Conservation (phyloP, 64 coral and sea anemone species). For the Pachyseris speciosa region DNA sequence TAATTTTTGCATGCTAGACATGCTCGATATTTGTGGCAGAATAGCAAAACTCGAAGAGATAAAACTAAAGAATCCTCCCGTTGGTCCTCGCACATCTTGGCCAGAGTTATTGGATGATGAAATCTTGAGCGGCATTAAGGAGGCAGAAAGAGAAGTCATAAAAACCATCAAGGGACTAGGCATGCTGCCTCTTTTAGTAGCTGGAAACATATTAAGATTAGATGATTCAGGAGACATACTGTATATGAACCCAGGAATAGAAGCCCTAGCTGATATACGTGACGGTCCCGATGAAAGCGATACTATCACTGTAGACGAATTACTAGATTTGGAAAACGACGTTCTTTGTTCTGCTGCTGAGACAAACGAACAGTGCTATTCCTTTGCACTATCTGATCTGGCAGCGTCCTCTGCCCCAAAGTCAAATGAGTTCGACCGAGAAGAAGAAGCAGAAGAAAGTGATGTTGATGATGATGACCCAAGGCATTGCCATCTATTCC, state of each 20-base stretch:
- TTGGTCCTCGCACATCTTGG: conserved; percentile 22
- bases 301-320: conserved; percentile 20
- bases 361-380: conserved; percentile 6
- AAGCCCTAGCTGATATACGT: neutral
- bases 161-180: neutral
- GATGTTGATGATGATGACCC: conserved; percentile 2
- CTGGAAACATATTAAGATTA: neutral
- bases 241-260: neutral
- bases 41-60: conserved; percentile 46
- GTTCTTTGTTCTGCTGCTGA: conserved; percentile 22
- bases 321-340: conserved; percentile 34
- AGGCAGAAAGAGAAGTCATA: conserved; percentile 27
- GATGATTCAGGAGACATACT: neutral
- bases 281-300: conserved; percentile 56
- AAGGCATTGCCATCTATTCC: neutral
- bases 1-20: conserved; percentile 37
- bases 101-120: conserved; percentile 37
- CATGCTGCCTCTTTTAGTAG: neutral
- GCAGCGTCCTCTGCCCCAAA: neutral
- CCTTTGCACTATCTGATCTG: conserved; percentile 1
- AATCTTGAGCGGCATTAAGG: conserved; percentile 49
- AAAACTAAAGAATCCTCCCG: neutral
- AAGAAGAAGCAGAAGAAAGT: neutral
- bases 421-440: too few species aligned
- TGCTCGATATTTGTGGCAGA: conserved; percentile 19